phyloP scores from a whole-genome alignment of 1,140 invertebrate genomes.

The Olivierus martensii region DNA sequence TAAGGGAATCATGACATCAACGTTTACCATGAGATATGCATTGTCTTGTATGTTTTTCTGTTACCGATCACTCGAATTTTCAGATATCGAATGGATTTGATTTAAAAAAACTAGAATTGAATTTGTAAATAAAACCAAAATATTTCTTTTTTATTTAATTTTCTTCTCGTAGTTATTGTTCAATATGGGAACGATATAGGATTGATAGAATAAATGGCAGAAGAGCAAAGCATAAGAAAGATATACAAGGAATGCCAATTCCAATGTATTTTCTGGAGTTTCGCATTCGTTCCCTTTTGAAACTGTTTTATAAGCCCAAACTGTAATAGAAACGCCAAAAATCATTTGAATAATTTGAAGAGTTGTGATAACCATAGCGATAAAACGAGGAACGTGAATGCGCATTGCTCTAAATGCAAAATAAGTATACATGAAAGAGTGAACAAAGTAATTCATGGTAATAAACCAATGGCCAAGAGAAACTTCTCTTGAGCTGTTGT shows the following conservation, averaged over 20 bases:
- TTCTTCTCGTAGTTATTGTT: too few relatives aligned
- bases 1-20: too few relatives aligned
- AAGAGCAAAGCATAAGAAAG: constrained; percentile 76
- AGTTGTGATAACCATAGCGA: constrained; percentile 84
- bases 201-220: constrained; percentile 75
- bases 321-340: constrained; percentile 76
- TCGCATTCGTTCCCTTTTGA: constrained; percentile 27
- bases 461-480: constrained; percentile 96
- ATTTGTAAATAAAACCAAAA: too few relatives aligned
- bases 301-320: constrained; percentile 51
- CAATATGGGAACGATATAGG: constrained; percentile 43
- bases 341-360: constrained; percentile 92
- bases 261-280: constrained; percentile 31
- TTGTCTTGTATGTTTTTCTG: too few relatives aligned
- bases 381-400: constrained; percentile 58
- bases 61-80: too few relatives aligned
- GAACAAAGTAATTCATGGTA: constrained; percentile 97
- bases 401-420: constrained; percentile 81
- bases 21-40: too few relatives aligned
- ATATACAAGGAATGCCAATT: constrained; percentile 33
- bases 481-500: constrained; percentile 90
- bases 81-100: too few relatives aligned
- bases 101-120: too few relatives aligned
- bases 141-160: too few relatives aligned
- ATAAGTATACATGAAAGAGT: constrained; percentile 96